Base-by-base conservation (phyloP, 2,888 invertebrate genomes). In the Melolontha melolontha region DNA sequence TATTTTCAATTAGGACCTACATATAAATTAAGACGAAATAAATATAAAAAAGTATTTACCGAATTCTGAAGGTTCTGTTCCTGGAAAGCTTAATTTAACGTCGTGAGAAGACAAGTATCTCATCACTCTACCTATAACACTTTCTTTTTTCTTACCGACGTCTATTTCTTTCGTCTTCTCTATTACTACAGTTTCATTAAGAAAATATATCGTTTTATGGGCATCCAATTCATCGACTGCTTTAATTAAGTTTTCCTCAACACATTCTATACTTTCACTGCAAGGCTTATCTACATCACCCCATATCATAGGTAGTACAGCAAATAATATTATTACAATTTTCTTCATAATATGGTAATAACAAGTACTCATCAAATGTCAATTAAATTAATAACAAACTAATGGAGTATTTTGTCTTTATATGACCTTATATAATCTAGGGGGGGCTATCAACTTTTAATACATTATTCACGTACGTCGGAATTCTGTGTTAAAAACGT, bases 81-180 rank as follows among this genome's bases (percentile, higher is more conserved):
- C 79, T 14, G 85, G 83, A 57, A 84, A 68, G 69, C 76, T 79
- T 52, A 86, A 78, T 74, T 82, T 84, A 65, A 87, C 73, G 74
- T 86, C 84, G 71, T 86, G 86, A 41, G 82, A 84, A 57, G 80
- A 77, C 71, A 87, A 75, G 75, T 85, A 87, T 68, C 84, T 82
- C 69, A 84, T 79, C 72, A 85, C 81, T 71, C 86, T 84, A 70
- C 86, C 86, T 64, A 85, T 77, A 39, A 86, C 77, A 68, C 83
- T 82, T 74, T 84, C 84, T 64, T 71, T 70, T 16, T 75, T 76
- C 50, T 68, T 73, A 64, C 70, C 78, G 76, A 80, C 79, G 41
- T 79, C 80, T 66, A 76, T 77, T 64, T 82, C 82, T 42, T 78
- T 74, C 47, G 83, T 83, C 75, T 85, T 84, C 67, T 77, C 79